phyloP scores from a whole-genome alignment of 2,797 vertebrate genomes.

The Hippoglossus hippoglossus region DNA sequence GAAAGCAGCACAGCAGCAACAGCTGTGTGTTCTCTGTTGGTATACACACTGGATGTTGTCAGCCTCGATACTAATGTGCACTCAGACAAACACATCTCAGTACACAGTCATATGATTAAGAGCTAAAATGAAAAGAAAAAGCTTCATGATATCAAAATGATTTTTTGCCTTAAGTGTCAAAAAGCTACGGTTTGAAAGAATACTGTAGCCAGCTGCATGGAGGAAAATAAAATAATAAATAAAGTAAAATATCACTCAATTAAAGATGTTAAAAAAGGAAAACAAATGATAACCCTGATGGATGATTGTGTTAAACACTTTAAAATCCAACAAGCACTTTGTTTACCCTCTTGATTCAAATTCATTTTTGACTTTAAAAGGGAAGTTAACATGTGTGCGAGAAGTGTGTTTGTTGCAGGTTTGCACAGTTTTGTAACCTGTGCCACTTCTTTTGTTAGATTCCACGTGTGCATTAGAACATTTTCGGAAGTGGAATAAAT shows the following conservation, averaged over 20 bases:
- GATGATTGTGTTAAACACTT: conserved; percentile 8
- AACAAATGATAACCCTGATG: conserved; percentile 6
- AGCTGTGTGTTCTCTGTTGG: conserved; percentile 11
- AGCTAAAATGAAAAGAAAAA: background rate
- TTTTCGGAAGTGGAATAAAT: conserved; percentile 21
- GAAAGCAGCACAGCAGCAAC: conserved; percentile 8
- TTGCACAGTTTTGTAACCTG: conserved; percentile 2
- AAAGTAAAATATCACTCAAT: background rate
- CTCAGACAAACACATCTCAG: background rate
- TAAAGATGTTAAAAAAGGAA: conserved; percentile 4
- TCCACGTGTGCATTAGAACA: background rate
- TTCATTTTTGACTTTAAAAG: background rate
- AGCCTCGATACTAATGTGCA: background rate
- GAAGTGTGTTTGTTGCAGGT: conserved; percentile 4
- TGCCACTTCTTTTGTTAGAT: conserved; percentile 15
- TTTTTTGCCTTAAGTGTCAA: background rate
- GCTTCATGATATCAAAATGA: background rate
- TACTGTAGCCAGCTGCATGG: no score
- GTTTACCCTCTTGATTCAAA: background rate
- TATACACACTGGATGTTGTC: conserved; percentile 7
- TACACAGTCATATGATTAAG: background rate
- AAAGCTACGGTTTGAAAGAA: background rate
- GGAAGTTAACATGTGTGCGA: background rate
- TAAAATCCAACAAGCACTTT: background rate
- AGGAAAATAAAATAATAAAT: no score